Percentiles rank a stretch among this genome's conserved stretches.
Evolutionary conservation across 2,113 vertebrate species (phyloP).

Genomic region (Tyto alba): DNA sequence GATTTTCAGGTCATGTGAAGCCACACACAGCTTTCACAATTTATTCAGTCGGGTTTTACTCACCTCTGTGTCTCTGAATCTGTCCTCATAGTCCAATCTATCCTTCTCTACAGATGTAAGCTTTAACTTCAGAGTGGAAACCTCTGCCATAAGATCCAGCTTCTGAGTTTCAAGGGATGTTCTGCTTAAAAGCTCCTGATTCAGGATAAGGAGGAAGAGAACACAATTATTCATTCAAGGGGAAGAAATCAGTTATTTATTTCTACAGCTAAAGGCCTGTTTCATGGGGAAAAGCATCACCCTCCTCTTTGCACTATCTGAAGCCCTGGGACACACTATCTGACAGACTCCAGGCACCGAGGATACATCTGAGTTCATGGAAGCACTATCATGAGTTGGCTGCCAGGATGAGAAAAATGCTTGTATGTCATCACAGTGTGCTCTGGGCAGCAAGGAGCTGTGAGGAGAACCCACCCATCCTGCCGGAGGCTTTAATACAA

Average conservation of each 20-base stretch:
- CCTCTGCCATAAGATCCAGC: conserved; percentile 89
- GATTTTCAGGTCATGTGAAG: not conserved
- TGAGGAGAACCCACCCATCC: not conserved
- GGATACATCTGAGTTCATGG: not conserved
- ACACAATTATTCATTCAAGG: not conserved
- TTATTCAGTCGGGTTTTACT: not conserved
- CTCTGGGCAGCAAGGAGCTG: not conserved
- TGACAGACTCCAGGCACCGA: not conserved
- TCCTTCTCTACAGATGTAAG: conserved; percentile 87
- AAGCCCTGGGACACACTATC: not conserved
- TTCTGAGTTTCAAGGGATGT: conserved; percentile 92
- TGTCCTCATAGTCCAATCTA: conserved; percentile 82
- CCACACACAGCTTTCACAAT: not conserved
- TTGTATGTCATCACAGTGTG: not conserved
- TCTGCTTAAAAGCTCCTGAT: conserved; percentile 90
- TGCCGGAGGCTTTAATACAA: conserved; percentile 13
- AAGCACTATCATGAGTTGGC: not conserved
- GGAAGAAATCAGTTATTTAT: not conserved
- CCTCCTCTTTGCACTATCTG: not conserved
- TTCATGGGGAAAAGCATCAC: not conserved
- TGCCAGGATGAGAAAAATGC: not conserved
- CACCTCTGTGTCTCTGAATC: conserved; percentile 91
- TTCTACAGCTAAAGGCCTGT: not conserved
- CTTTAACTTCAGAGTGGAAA: conserved; percentile 93
- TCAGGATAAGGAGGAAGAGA: not conserved